Evolutionary conservation across 2,888 invertebrate genomes (phyloP).

Genomic region (Hemistola chrysoprasaria): DNA sequence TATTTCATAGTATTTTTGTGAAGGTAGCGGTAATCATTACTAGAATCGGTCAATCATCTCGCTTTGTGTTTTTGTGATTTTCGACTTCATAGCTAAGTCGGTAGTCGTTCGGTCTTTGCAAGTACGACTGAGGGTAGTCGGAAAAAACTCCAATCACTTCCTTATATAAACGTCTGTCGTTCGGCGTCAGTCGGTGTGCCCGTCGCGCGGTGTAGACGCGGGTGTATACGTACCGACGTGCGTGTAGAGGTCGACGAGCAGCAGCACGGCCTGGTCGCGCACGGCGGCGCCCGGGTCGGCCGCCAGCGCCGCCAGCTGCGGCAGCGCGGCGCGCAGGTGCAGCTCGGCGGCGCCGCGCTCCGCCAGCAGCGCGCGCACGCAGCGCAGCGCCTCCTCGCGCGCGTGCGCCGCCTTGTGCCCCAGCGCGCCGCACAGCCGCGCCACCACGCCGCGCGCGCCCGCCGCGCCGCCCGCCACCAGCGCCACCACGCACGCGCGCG

Average conservation of each 20-base stretch:
- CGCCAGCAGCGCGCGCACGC: conserved; percentile 91
- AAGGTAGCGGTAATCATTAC: no score
- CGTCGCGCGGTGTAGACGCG: no score
- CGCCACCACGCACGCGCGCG: conserved; percentile 72
- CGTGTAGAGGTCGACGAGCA: conserved; percentile 94
- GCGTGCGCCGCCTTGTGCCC: conserved; percentile 96
- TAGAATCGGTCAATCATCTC: no score
- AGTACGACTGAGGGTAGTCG: no score
- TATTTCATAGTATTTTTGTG: no score
- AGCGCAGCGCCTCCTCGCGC: conserved; percentile 92
- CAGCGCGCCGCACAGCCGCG: conserved; percentile 80
- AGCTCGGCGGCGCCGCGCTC: conserved; percentile 94
- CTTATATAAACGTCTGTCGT: no score
- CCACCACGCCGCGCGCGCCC: conserved; percentile 56
- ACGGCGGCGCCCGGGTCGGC: conserved; percentile 94
- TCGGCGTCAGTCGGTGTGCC: no score
- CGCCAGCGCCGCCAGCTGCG: conserved; percentile 90
- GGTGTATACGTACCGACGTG: conserved; percentile 87
- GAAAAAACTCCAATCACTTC: no score
- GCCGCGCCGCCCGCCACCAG: conserved; percentile 62
- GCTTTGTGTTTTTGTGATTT: no score
- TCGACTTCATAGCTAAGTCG: no score
- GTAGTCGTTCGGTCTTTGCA: no score
- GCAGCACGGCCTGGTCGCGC: conserved; percentile 92
- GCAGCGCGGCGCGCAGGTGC: conserved; percentile 90